Base-by-base conservation (phyloP, 2,113 vertebrate genomes). In the Synodontis membranacea region DNA sequence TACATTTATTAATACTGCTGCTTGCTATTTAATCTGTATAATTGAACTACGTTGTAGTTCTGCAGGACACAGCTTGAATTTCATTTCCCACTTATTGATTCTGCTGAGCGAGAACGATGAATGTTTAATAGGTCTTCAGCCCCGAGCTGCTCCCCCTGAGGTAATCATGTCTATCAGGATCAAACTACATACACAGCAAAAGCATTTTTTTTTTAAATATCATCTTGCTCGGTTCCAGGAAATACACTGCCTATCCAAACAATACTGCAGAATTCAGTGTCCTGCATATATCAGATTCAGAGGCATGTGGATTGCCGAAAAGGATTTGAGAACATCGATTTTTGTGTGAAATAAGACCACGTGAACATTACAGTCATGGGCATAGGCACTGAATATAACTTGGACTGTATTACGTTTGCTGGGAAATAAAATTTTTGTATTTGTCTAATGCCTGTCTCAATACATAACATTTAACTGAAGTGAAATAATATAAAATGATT, bases 161-260 rank as follows among this genome's bases (percentile, higher is more conserved):
- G 39, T 64, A 64, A 76, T n/a, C 39, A 25, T 46, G 28, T 9
- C 39, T 78, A 42, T 76, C 72, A 37, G 44, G 60, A 46, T 48
- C 56, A 62, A 85, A 48, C 54, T 85, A 62, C 54, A 85, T 64
- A 84, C 83, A 84, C 50, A 74, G 83, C 34, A 56, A 58, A 58
- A 48, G 25, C 8, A 17, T 82, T 31, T 48, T n/a, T n/a, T n/a
- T n/a, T n/a, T n/a, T n/a, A n/a, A 31, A 58, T 82, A 62, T 82
- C 80, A 64, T 82, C 80, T 64, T 10, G 7, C n/a, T 28, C 80
- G 64, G 21, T 82, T 86, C n/a, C 79, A 72, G 79, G n/a, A 82
- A 82, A 64, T 31, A n/a, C 10, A 46, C 80, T 31, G 58, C 28
- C 8, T 64, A 46, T 81, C 10, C 25, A 46, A 82, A 46, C 42